Conservation (phyloP, 2,888 invertebrate species). For the Brenthis hecate region DNA sequence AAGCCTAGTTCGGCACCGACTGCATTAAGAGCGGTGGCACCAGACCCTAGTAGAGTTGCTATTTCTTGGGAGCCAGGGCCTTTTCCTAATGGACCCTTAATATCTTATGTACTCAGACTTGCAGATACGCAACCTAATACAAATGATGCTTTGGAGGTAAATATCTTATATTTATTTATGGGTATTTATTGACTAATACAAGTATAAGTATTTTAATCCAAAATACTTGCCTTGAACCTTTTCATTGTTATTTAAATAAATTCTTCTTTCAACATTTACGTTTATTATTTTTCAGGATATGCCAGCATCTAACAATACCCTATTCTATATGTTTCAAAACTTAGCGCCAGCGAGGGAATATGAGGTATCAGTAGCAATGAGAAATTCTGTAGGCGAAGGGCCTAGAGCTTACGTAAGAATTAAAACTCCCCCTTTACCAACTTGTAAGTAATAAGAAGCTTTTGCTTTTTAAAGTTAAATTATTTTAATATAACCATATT, state of each 20-base stretch:
- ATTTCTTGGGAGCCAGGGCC: conserved; percentile 94
- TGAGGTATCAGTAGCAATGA: conserved; percentile 89
- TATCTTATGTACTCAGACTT: conserved; percentile 91
- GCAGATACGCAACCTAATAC: conserved; percentile 81
- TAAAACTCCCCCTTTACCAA: conserved; percentile 85
- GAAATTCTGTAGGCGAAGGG: conserved; percentile 90
- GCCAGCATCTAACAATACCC: conserved; percentile 85
- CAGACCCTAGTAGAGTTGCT: conserved; percentile 91
- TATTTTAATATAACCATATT: too few species aligned
- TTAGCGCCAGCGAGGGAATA: conserved; percentile 88
- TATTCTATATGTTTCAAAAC: conserved; percentile 90
- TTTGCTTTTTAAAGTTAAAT: neutral
- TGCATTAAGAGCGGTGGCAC: conserved; percentile 88
- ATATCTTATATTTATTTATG: neutral
- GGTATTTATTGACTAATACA: too few species aligned
- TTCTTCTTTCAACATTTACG: neutral
- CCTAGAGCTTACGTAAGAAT: conserved; percentile 85
- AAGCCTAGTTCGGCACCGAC: conserved; percentile 89
- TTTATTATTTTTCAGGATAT: conserved; percentile 84
- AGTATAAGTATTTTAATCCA: neutral
- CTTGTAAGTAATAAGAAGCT: conserved; percentile 71
- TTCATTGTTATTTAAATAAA: conserved; percentile 4
- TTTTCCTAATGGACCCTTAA: conserved; percentile 93
- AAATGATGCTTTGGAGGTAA: conserved; percentile 86
- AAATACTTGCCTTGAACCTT: too few species aligned